Evolutionary conservation across 2,888 invertebrate species (phyloP).

Genomic region (Hypselothyrea guttata): DNA sequence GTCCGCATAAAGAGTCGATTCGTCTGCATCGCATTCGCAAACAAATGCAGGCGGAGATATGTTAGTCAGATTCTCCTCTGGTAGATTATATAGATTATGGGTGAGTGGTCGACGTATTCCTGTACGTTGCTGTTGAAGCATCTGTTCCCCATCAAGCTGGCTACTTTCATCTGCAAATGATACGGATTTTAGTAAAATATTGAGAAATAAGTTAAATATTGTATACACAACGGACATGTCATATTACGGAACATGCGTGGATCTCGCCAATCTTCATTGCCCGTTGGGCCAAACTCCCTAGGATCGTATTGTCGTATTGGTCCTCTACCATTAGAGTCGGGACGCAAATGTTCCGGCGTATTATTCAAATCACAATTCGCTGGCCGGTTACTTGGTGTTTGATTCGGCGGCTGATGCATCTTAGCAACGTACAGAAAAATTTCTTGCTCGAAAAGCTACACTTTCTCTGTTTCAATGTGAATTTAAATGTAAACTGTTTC

Average conservation of each 20-base stretch:
- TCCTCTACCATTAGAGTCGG: constrained; percentile 29
- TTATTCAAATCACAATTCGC: constrained; percentile 26
- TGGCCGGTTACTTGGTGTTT: constrained; percentile 4
- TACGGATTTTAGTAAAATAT: neutral
- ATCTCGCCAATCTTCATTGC: constrained; percentile 52
- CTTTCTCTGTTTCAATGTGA: too few relatives aligned
- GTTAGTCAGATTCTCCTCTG: constrained; percentile 41
- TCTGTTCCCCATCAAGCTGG: constrained; percentile 12
- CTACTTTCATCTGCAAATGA: constrained; percentile 34
- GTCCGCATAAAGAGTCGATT: constrained; percentile 12
- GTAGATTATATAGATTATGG: constrained; percentile 35
- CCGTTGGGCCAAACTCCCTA: constrained; percentile 36
- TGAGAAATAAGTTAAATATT: too few relatives aligned
- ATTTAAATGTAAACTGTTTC: too few relatives aligned
- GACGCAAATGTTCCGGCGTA: constrained; percentile 47
- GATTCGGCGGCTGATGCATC: constrained; percentile 4
- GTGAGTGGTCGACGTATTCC: neutral
- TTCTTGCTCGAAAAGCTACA: too few relatives aligned
- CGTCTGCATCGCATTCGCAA: neutral
- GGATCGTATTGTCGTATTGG: constrained; percentile 44
- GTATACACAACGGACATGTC: constrained; percentile 42
- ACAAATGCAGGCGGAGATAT: constrained; percentile 34
- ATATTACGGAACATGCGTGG: constrained; percentile 44
- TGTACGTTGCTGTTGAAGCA: constrained; percentile 20
- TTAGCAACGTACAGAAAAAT: too few relatives aligned